Percentiles rank a stretch among this genome's conserved stretches.
Evolutionary conservation across 2,797 vertebrate genomes (phyloP).

Genomic region (Alosa sapidissima): DNA sequence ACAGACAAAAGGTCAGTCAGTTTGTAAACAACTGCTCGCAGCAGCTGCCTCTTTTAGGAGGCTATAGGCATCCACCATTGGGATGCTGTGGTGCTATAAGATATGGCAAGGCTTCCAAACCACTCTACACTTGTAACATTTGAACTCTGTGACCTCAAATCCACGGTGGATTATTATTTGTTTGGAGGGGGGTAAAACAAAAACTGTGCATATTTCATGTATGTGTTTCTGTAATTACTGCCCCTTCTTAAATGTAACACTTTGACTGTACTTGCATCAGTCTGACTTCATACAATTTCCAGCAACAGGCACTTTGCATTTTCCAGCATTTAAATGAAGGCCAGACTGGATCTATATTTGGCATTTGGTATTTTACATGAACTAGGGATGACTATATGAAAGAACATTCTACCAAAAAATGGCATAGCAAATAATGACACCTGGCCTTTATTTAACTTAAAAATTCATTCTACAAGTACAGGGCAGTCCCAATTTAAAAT

Average conservation of each 20-base stretch:
- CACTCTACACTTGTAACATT: neutral
- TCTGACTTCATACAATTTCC: neutral
- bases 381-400: neutral
- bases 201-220: neutral
- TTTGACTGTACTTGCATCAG: neutral
- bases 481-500: too few relatives aligned
- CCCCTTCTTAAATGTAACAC: neutral
- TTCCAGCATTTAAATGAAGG: too few relatives aligned
- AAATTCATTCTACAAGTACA: too few relatives aligned
- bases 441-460: too few relatives aligned
- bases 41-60: neutral
- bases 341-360: too few relatives aligned
- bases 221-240: neutral
- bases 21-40: constrained; percentile 11
- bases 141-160: neutral
- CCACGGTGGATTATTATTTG: neutral
- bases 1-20: constrained; percentile 15
- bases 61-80: neutral
- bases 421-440: neutral
- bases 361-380: too few relatives aligned
- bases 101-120: constrained; percentile 2
- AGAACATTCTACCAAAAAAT: too few relatives aligned
- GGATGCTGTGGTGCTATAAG: neutral
- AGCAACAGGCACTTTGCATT: neutral
- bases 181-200: neutral